Base-by-base conservation (phyloP, 1,140 invertebrate species). In the Drosophila setifemur region DNA sequence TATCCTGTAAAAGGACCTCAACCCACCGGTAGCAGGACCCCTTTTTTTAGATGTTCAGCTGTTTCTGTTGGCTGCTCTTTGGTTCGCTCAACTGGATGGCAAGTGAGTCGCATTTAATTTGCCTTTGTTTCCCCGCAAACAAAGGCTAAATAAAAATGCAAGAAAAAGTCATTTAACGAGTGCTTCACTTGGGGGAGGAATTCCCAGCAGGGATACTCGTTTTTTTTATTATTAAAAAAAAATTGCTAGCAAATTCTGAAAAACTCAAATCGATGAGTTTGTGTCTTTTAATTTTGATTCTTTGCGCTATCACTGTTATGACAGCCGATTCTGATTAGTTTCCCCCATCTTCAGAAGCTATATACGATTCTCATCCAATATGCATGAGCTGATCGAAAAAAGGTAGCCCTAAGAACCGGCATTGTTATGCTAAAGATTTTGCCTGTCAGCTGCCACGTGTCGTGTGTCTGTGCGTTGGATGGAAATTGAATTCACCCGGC, bases 61-160 rank as follows among this genome's bases (percentile, higher is more conserved):
- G 31, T 4, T 33, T 14, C 31, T 33, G 31, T 33, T 40, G 69
- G 45, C 47, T 53, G 49, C 52, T 67, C 53, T 73, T 60, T 74
- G 54, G 43, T 57, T 49, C 79, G 78, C 83, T 88, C 77, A 88
- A 88, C 78, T 88, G 78, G 72, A 60, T 68, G 72, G 72, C 78
- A 88, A 88, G 78, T 88, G 79, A 88, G 81, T 88, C 85, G 85
- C 72, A 76, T 83, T 88, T 88, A 88, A 88, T 88, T 85, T 67
- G 78, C 73, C 37, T 64, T 88, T 88, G 83, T 88, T 85, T 79
- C 53, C 64, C 21, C 53, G 11, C 70, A 55, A 87, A 88, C 77
- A 76, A 74, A 45, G 58, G 54, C 31, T 58, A 72, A 85, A 74
- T 48, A 70, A 58, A 61, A 68, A 63, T 70, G 67, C 52, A 57